Evolutionary conservation across 2,113 vertebrate species (phyloP).

Genomic region (Aspiorhynchus laticeps): DNA sequence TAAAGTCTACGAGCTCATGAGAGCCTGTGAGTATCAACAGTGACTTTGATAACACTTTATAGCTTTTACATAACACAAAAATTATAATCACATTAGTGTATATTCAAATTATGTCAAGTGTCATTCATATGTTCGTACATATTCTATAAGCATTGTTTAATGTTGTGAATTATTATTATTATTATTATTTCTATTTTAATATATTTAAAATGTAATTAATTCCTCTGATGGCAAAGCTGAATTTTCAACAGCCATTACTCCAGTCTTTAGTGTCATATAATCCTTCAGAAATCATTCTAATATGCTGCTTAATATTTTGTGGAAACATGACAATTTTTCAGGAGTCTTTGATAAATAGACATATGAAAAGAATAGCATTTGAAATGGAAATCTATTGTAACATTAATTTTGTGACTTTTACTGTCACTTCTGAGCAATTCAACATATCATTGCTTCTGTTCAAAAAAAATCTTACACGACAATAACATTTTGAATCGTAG

Average conservation of each 20-base stretch:
- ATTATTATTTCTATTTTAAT: background rate
- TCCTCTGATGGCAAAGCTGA: background rate
- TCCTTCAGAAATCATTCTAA: background rate
- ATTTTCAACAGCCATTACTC: background rate
- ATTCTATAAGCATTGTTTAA: background rate
- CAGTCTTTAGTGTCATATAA: background rate
- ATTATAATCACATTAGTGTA: background rate
- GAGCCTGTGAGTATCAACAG: conserved; percentile 87
- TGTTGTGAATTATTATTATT: background rate
- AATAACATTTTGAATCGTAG: background rate
- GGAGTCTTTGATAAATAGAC: background rate
- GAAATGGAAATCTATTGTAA: background rate
- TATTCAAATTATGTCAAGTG: background rate
- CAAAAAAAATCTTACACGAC: background rate
- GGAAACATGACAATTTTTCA: background rate
- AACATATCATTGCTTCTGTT: background rate
- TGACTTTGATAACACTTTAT: background rate
- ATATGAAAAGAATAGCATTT: background rate
- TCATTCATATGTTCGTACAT: background rate
- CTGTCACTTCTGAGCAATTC: background rate
- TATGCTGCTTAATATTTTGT: background rate
- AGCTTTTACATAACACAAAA: background rate
- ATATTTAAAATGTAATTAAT: background rate
- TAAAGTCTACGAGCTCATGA: conserved; percentile 98
- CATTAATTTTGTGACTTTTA: background rate